Evolutionary conservation across 2,888 invertebrate genomes (phyloP).

Genomic region (Branchipolynoe longqiensis): DNA sequence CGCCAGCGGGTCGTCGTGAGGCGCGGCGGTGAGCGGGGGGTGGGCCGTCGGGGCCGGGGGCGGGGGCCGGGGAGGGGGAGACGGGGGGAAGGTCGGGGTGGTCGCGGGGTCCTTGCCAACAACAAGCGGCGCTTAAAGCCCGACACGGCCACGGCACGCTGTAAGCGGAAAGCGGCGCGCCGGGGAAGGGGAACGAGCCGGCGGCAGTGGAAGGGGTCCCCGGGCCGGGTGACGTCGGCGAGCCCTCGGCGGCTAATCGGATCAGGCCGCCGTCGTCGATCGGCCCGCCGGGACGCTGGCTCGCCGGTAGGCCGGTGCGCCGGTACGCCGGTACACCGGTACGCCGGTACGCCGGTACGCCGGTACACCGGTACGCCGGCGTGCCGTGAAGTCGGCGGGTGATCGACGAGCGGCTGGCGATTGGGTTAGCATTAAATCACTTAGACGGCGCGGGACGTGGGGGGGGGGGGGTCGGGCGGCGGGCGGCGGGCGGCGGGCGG

Average conservation of each 20-base stretch:
- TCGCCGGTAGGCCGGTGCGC: constrained; percentile 25
- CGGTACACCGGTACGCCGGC: constrained; percentile 24
- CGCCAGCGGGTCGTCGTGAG: not conserved
- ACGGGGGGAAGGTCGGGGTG: not conserved
- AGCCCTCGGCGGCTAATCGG: constrained; percentile 21
- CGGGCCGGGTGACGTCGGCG: not conserved
- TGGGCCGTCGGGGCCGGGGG: not conserved
- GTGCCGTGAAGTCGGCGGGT: constrained; percentile 15
- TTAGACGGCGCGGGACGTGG: constrained; percentile 17
- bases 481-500: not conserved
- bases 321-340: constrained; percentile 4
- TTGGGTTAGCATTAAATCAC: constrained; percentile 54
- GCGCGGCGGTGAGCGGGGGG: not conserved
- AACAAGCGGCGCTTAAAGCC: constrained; percentile 21
- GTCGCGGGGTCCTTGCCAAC: not conserved
- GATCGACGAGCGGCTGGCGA: constrained; percentile 30
- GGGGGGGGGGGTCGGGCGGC: not conserved
- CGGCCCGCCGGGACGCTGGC: too few relatives aligned
- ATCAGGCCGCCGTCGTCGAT: not conserved
- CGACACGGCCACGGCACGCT: not conserved
- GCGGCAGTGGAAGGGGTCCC: not conserved
- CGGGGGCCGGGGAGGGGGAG: too few relatives aligned
- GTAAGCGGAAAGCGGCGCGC: not conserved
- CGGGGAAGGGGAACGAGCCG: not conserved
- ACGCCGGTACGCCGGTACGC: constrained; percentile 16